Base-by-base conservation (phyloP, 1,140 invertebrate species). In the Carposina sasakii region DNA sequence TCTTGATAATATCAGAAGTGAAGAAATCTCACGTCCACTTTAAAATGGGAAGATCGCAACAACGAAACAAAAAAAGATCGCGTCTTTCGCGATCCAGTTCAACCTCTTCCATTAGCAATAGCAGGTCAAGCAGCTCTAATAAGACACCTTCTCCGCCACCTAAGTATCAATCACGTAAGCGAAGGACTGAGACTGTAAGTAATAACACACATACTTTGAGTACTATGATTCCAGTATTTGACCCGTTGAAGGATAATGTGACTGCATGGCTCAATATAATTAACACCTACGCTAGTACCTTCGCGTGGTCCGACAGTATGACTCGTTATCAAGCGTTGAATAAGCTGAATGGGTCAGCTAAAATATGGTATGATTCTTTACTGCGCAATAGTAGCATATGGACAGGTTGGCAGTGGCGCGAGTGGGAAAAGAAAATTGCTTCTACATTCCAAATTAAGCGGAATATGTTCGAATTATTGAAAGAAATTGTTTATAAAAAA, bases 281-380 rank as follows among this genome's bases (percentile, higher is more conserved):
- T n/a, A 21, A 26, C 30, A 10, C 20, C 3, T 10, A 43, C 17
- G 41, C 41, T 2, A 26, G 17, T n/a, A 21, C 41, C 19, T 43
- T 43, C 5, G 20, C 13, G 10, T 43, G 41, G 41, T 12, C 16
- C 26, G 24, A 30, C 20, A n/a, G 20, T 10, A 16, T 43, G 12
- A 43, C 20, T 15, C 26, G n/a, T 24, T 45, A 33, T 33, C 43
- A 45, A 16, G 43, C 43, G 6, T 16, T 45, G 12, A 22, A 45
- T 20, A 45, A 45, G 13, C 22, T 45, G 17, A 22, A 24, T 12
- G 23, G 23, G 10, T 21, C 43, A 9, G 43, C 43, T 1, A 45
- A 45, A 24, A 34, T 24, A 5, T 45, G 43, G 43, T 45, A 45
- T 16, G 43, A 45, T 34, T 45, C 43, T 4, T 23, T 45, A 4